phyloP scores from a whole-genome alignment of 2,113 vertebrate species.

The Dromas ardeola region DNA sequence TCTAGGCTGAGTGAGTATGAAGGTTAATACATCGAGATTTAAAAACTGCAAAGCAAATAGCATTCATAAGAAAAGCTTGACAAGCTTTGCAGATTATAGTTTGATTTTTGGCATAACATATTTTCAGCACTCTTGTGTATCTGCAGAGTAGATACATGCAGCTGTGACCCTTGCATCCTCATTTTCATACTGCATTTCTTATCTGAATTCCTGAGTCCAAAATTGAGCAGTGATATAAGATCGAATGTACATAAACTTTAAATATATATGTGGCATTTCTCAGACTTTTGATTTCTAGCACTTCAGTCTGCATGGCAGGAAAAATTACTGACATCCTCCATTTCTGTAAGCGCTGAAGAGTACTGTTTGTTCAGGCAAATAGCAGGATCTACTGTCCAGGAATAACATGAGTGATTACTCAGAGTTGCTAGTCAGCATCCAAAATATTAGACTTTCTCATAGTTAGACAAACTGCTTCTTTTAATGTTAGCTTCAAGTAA shows the following conservation, averaged over 20 bases:
- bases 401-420: background rate
- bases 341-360: conserved; percentile 7
- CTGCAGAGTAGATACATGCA: conserved; percentile 47
- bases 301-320: background rate
- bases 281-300: conserved; percentile 21
- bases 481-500: background rate
- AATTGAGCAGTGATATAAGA: conserved; percentile 48
- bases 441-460: background rate
- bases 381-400: background rate
- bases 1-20: conserved; percentile 39
- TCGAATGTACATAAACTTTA: conserved; percentile 51
- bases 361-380: background rate
- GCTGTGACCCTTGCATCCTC: conserved; percentile 59
- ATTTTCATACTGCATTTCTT: conserved; percentile 70
- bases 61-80: conserved; percentile 69
- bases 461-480: background rate
- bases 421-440: background rate
- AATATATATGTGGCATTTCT: conserved; percentile 22
- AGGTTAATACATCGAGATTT: conserved; percentile 74
- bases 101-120: conserved; percentile 64
- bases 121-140: conserved; percentile 54
- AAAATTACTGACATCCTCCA: background rate
- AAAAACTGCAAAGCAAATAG: conserved; percentile 69
- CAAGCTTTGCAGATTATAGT: conserved; percentile 72
- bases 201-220: conserved; percentile 56